Base-by-base conservation (phyloP, 35 echinoderm and acorn worm species). In the Apostichopus californicus region DNA sequence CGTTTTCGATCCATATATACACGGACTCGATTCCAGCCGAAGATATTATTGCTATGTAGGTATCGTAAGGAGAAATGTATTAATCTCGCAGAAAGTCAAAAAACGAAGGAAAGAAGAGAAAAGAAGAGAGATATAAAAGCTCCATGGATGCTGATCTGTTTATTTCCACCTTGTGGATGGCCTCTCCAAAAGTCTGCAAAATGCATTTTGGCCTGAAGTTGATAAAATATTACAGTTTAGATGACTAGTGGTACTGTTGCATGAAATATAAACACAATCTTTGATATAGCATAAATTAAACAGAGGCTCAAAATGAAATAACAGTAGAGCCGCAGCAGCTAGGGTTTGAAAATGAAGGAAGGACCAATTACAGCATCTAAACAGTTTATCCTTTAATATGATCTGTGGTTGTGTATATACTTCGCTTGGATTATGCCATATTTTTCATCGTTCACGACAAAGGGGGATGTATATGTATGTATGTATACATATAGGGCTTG, bases 181-280 rank as follows among this genome's bases (percentile, higher is more conserved):
- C 54, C 81, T 52, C 56, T n/a, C 20, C 12, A 85, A 58, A 85
- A 59, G 81, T 85, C 81, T 85, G 81, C 54, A 85, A 85, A 85
- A 85, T 85, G 81, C 81, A 85, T 85, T 85, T 85, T 85, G 81
- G 81, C 81, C 81, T 18, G 57, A 63, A 85, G 81, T 85, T 85
- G 81, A 85, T 85, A 85, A 85, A 85, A 85, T 85, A 85, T 85
- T 85, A 85, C 81, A 85, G 81, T 85, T 85, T 85, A 85, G 81
- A 85, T 85, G 81, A 85, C 57, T 46, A 60, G 56, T 85, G 81
- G 81, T 85, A 59, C 81, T 85, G 81, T 85, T 85, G 81, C 81
- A 85, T 85, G 81, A 85, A 85, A 85, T 85, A 85, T 85, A 85
- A 85, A 85, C 81, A 85, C 81, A 85, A 85, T 85, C 81, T 85